phyloP scores from a whole-genome alignment of 2,888 invertebrate genomes.

The Eumerus sabulonum region DNA sequence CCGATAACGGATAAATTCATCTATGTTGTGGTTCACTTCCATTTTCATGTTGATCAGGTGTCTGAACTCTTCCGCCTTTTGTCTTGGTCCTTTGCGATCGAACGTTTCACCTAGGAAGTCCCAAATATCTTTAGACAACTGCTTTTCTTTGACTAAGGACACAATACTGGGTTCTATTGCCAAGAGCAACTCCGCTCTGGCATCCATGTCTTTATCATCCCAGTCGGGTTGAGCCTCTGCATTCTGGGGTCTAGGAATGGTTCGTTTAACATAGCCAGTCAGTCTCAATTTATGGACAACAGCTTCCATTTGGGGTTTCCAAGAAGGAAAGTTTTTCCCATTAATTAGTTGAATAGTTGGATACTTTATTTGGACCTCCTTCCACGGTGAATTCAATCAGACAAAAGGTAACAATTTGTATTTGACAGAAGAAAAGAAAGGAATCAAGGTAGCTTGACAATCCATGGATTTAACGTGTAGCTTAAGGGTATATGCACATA shows the following conservation, averaged over 20 bases:
- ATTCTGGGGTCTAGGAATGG: background rate
- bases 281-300: slow-evolving; percentile 20
- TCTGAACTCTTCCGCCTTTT: too few relatives aligned
- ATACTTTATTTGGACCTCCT: too few relatives aligned
- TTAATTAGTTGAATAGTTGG: slow-evolving; percentile 15
- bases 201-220: slow-evolving; percentile 43
- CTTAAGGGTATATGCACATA: too few relatives aligned
- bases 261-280: background rate
- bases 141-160: slow-evolving; percentile 34
- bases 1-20: slow-evolving; percentile 2
- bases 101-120: slow-evolving; percentile 33
- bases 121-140: slow-evolving; percentile 49
- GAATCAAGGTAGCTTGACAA: too few relatives aligned
- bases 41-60: slow-evolving; percentile 26
- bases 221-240: slow-evolving; percentile 3
- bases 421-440: too few relatives aligned
- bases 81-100: slow-evolving; percentile 42
- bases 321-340: slow-evolving; percentile 20
- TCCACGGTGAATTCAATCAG: too few relatives aligned
- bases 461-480: too few relatives aligned
- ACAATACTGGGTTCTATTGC: too few relatives aligned
- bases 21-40: slow-evolving; percentile 6
- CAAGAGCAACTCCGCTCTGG: slow-evolving; percentile 20
- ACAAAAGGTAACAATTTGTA: too few relatives aligned
- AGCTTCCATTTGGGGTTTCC: slow-evolving; percentile 40